Conservation (phyloP, 2,888 invertebrate species). For the Tyria jacobaeae region DNA sequence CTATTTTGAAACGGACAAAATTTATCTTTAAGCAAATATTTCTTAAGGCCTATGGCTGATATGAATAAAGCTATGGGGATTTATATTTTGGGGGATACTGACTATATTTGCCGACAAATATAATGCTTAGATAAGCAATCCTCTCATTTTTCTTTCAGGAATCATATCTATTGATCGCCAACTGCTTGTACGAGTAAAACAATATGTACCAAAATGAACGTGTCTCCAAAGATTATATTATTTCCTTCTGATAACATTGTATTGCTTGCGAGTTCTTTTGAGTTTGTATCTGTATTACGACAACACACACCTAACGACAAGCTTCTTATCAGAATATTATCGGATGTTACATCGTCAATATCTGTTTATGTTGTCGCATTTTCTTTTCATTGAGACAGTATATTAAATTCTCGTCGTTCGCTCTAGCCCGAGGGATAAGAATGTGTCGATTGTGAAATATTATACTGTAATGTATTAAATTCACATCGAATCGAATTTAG, state of each 20-base stretch:
- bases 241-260: conserved; percentile 10
- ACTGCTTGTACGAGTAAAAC: not conserved
- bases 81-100: no score
- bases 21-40: no score
- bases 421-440: not conserved
- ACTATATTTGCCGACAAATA: not conserved
- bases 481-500: not conserved
- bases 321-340: conserved; percentile 8
- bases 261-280: not conserved
- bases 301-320: not conserved
- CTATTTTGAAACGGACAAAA: no score
- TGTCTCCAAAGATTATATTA: conserved; percentile 1
- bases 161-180: not conserved
- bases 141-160: not conserved
- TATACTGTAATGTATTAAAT: not conserved
- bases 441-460: not conserved
- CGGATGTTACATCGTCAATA: conserved; percentile 2
- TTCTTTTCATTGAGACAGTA: not conserved
- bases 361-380: conserved; percentile 6
- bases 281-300: not conserved
- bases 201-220: not conserved
- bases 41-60: no score
- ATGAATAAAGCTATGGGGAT: no score
- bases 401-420: conserved; percentile 1
- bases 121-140: not conserved